phyloP scores from a whole-genome alignment of 1,140 invertebrate genomes.

The Magallana gigas region DNA sequence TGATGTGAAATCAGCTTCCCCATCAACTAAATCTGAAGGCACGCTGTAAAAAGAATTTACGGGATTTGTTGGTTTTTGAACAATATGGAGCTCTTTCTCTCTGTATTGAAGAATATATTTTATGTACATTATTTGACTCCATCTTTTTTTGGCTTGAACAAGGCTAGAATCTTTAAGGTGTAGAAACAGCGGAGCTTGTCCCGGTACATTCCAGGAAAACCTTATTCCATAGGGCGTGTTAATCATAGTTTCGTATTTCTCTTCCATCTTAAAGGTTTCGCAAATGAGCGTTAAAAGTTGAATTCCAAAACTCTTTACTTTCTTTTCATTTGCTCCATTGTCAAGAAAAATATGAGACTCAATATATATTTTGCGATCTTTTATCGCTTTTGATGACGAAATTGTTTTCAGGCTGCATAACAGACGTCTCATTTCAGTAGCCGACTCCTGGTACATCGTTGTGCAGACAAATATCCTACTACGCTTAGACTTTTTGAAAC shows the following conservation, averaged over 20 bases:
- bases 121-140: conserved; percentile 74
- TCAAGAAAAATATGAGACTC: conserved; percentile 74
- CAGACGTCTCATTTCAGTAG: conserved; percentile 68
- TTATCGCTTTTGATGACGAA: conserved; percentile 55
- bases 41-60: background rate
- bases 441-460: conserved; percentile 70
- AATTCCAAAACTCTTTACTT: conserved; percentile 67
- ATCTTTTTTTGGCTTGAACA: conserved; percentile 73
- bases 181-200: conserved; percentile 67
- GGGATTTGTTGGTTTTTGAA: background rate
- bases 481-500: background rate
- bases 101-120: conserved; percentile 69
- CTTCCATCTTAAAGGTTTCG: conserved; percentile 54
- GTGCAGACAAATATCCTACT: conserved; percentile 68
- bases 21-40: conserved; percentile 27
- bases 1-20: background rate
- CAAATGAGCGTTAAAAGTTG: conserved; percentile 65
- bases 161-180: conserved; percentile 70
- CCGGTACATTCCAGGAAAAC: conserved; percentile 58
- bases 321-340: conserved; percentile 59
- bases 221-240: conserved; percentile 70
- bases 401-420: conserved; percentile 62
- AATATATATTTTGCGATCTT: conserved; percentile 52
- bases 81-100: conserved; percentile 21
- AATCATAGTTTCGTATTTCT: conserved; percentile 47